phyloP scores from a whole-genome alignment of 2,797 vertebrate genomes.

The Leptodactylus fallax region DNA sequence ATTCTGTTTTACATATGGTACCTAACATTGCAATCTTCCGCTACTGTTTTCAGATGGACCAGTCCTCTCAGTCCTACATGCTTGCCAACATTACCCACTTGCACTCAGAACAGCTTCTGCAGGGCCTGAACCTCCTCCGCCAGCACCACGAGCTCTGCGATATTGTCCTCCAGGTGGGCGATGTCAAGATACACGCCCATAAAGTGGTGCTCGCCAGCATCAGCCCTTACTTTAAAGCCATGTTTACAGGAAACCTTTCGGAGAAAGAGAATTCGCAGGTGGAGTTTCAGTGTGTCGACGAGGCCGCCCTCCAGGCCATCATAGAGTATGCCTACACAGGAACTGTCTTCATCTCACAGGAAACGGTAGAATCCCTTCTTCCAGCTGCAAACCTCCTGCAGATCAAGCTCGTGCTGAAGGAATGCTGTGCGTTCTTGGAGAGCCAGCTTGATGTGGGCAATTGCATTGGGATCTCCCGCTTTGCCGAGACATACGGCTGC shows the following conservation, averaged over 20 bases:
- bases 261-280: slow-evolving; percentile 97
- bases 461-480: slow-evolving; percentile 97
- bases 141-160: slow-evolving; percentile 97
- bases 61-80: slow-evolving; percentile 93
- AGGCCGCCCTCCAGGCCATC: slow-evolving; percentile 93
- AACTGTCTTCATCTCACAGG: slow-evolving; percentile 96
- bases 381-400: slow-evolving; percentile 98
- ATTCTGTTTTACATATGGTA: no score
- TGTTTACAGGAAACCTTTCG: slow-evolving; percentile 97
- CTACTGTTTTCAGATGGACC: slow-evolving; percentile 88
- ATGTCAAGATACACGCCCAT: slow-evolving; percentile 96
- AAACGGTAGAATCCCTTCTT: slow-evolving; percentile 95
- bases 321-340: slow-evolving; percentile 98
- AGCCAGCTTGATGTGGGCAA: slow-evolving; percentile 97
- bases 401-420: slow-evolving; percentile 95
- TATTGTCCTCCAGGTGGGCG: slow-evolving; percentile 93
- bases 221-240: slow-evolving; percentile 99
- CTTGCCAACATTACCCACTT: slow-evolving; percentile 95
- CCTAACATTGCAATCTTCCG: background rate
- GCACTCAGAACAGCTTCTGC: slow-evolving; percentile 96
- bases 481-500: slow-evolving; percentile 97
- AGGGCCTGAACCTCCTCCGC: slow-evolving; percentile 95
- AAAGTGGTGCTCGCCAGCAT: slow-evolving; percentile 97
- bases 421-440: slow-evolving; percentile 95
- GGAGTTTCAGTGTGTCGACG: slow-evolving; percentile 95